phyloP scores from a whole-genome alignment of 2,113 vertebrate genomes.

The Ptychochromis oligacanthus region DNA sequence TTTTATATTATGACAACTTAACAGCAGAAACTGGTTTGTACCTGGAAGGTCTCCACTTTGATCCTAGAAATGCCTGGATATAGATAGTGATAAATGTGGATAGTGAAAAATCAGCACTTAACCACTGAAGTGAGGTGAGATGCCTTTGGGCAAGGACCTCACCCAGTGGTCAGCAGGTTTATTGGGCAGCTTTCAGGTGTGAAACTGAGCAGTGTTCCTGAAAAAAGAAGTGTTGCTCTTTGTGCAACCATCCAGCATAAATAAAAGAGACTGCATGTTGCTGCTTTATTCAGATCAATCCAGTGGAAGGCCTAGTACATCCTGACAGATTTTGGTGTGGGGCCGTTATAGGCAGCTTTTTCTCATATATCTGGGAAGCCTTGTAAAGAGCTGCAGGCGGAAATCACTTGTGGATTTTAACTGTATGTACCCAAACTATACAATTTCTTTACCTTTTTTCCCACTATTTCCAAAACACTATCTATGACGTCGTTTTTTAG shows the following conservation, averaged over 20 bases:
- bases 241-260: not conserved
- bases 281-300: slow-evolving; percentile 14
- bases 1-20: not conserved
- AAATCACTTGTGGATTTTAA: slow-evolving; percentile 20
- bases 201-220: not conserved
- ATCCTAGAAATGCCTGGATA: not conserved
- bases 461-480: not conserved
- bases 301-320: not conserved
- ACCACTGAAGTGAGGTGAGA: not conserved
- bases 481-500: slow-evolving; percentile 24
- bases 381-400: slow-evolving; percentile 18
- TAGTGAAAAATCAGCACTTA: not conserved
- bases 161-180: not conserved
- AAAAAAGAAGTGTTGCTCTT: not conserved
- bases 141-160: not conserved
- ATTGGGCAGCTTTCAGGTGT: slow-evolving; percentile 10
- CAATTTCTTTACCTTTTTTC: slow-evolving; percentile 12
- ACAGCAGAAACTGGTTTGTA: not conserved
- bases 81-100: not conserved
- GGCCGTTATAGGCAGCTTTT: slow-evolving; percentile 1
- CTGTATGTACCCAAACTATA: slow-evolving; percentile 19
- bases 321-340: slow-evolving; percentile 15
- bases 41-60: not conserved
- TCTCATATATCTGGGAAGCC: not conserved
- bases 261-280: slow-evolving; percentile 6